Evolutionary conservation across 2,113 vertebrate species (phyloP).

Genomic region (Thomomys bottae): DNA sequence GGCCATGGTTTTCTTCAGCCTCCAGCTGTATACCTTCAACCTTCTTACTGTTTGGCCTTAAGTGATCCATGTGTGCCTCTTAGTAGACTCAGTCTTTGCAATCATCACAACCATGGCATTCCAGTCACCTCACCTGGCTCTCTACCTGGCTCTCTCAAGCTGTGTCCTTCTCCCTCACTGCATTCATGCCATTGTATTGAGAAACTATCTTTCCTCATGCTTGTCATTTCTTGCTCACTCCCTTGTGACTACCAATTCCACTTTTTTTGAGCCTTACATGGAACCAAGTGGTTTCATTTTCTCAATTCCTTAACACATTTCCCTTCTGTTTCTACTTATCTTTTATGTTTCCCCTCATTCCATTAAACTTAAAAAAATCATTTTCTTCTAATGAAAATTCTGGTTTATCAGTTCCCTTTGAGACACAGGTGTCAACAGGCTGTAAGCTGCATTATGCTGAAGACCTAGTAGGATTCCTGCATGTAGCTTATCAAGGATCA

Average conservation of each 20-base stretch:
- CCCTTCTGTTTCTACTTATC: not conserved
- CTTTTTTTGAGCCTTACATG: not conserved
- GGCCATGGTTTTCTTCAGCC: rapidly evolving
- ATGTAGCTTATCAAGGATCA: not conserved
- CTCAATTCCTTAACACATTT: not conserved
- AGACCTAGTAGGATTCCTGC: rapidly evolving
- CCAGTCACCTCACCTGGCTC: not conserved
- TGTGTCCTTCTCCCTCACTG: rapidly evolving
- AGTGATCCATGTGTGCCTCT: too few species aligned
- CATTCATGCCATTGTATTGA: not conserved
- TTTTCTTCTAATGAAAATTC: not conserved
- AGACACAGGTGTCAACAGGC: not conserved
- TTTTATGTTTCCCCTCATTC: not conserved
- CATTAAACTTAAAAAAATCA: too few species aligned
- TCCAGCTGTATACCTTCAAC: not conserved
- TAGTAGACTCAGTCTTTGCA: not conserved
- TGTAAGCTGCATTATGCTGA: not conserved
- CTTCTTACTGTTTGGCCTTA: not conserved
- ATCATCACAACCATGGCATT: not conserved
- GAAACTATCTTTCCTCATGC: not conserved
- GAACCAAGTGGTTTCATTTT: not conserved
- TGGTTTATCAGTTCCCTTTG: not conserved
- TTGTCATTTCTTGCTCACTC: not conserved
- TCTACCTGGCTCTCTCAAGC: not conserved
- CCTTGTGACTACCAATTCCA: not conserved